Percentiles rank a stretch among this genome's conserved stretches.
Evolutionary conservation across 2,113 vertebrate genomes (phyloP).

Genomic region (Silurus meridionalis): DNA sequence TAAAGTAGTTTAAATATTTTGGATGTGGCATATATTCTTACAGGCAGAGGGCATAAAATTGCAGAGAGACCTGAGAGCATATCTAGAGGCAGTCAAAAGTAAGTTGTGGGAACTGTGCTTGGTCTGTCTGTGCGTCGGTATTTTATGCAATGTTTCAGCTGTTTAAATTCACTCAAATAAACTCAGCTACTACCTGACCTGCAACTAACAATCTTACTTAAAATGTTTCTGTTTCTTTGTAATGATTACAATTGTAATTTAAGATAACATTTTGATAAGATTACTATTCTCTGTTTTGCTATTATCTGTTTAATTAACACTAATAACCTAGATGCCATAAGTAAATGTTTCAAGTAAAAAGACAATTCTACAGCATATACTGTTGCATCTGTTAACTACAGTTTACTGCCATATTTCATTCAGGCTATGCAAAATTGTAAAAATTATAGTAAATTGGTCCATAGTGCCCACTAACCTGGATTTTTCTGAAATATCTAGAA

Average conservation of each 20-base stretch:
- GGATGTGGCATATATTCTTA: slow-evolving; percentile 21
- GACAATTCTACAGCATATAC: no score
- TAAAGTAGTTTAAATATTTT: neutral
- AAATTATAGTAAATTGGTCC: no score
- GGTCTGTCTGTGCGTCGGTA: neutral
- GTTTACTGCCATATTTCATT: no score
- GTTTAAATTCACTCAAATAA: neutral
- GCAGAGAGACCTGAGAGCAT: slow-evolving; percentile 89
- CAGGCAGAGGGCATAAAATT: slow-evolving; percentile 87
- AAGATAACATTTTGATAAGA: neutral
- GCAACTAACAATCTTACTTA: neutral
- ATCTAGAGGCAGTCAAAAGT: slow-evolving; percentile 88
- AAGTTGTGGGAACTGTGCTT: slow-evolving; percentile 39
- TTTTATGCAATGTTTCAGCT: neutral
- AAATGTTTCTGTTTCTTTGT: neutral
- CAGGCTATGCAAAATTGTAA: no score
- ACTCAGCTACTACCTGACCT: neutral
- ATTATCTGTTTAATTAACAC: no score
- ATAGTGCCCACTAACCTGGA: no score
- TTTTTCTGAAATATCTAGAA: no score
- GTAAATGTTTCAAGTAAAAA: no score
- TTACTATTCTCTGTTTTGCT: no score
- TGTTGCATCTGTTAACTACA: no score
- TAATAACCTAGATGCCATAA: no score
- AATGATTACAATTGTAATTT: neutral